Evolutionary conservation across 2,113 vertebrate genomes (phyloP).

Genomic region (Gasterosteus aculeatus): DNA sequence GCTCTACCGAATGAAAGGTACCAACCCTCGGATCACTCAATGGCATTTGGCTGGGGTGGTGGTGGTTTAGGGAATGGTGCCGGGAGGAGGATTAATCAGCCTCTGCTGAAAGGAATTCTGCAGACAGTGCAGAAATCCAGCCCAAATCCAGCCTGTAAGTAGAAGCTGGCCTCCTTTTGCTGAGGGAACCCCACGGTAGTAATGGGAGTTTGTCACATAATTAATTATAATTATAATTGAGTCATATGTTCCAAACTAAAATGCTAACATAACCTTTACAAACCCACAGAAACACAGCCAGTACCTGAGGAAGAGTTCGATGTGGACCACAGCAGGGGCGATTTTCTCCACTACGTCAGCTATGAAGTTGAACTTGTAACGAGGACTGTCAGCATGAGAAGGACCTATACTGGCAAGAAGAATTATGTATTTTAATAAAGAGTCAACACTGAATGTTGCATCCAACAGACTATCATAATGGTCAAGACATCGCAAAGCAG

Average conservation of each 20-base stretch:
- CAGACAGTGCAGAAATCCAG: too few relatives aligned
- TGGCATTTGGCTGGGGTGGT: too few relatives aligned
- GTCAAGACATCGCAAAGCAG: background rate
- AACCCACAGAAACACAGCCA: background rate
- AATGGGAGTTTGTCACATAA: too few relatives aligned
- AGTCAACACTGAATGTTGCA: background rate
- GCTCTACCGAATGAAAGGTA: too few relatives aligned
- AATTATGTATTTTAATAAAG: constrained; percentile 79
- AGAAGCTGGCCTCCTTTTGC: too few relatives aligned
- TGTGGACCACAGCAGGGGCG: constrained; percentile 94
- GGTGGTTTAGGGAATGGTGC: too few relatives aligned
- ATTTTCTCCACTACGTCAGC: constrained; percentile 98
- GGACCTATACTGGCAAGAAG: constrained; percentile 90
- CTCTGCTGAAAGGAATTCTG: too few relatives aligned
- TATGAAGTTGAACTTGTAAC: constrained; percentile 98
- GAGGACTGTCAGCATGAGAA: constrained; percentile 86
- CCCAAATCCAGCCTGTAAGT: too few relatives aligned
- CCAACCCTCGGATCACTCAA: too few relatives aligned
- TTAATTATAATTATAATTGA: too few relatives aligned
- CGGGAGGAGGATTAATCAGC: too few relatives aligned
- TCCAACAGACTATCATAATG: background rate
- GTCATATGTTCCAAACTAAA: background rate
- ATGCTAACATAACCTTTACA: background rate
- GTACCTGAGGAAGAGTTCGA: constrained; percentile 94
- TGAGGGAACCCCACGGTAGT: too few relatives aligned